These are phyloP conservation scores for Equus przewalskii DNA, from an alignment of 2,113 vertebrate genomes.

Conservation along the genomic window DNA sequence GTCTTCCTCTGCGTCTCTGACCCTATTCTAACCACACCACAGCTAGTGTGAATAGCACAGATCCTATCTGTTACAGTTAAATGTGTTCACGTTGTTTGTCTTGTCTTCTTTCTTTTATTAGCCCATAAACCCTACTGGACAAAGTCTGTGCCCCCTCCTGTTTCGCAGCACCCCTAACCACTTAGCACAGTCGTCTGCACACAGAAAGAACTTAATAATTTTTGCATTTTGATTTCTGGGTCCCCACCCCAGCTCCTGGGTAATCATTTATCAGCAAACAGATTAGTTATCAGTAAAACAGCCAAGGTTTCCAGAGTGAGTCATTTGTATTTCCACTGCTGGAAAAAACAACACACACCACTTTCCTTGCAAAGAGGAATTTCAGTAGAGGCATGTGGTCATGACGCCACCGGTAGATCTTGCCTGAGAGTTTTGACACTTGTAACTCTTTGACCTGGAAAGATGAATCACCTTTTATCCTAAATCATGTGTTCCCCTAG, in stretches of 20 bases:
- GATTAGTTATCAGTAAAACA: conserved; percentile 34
- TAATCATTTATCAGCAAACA: conserved; percentile 66
- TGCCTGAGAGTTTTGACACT: neutral
- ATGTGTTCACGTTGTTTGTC: neutral
- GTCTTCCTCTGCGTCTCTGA: neutral
- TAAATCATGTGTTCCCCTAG: neutral
- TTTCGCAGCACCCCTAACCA: neutral
- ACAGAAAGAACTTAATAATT: neutral
- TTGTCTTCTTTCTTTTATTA: neutral
- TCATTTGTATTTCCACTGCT: conserved; percentile 62
- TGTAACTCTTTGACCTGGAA: conserved; percentile 14
- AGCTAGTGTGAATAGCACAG: neutral
- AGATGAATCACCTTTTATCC: conserved; percentile 2
- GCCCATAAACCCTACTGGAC: neutral
- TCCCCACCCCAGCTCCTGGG: neutral
- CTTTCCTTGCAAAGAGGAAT: conserved; percentile 56
- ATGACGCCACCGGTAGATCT: neutral
- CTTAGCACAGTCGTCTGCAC: neutral
- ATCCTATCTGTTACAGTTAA: neutral
- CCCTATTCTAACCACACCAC: neutral
- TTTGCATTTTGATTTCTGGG: neutral
- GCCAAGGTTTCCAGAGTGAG: conserved; percentile 33
- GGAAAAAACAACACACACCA: conserved; percentile 17
- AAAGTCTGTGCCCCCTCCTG: neutral
- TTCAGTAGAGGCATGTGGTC: neutral